Percentiles rank a stretch among this genome's conserved stretches.
Evolutionary conservation across 2,888 invertebrate genomes (phyloP).

Genomic region (Caenorhabditis angaria): DNA sequence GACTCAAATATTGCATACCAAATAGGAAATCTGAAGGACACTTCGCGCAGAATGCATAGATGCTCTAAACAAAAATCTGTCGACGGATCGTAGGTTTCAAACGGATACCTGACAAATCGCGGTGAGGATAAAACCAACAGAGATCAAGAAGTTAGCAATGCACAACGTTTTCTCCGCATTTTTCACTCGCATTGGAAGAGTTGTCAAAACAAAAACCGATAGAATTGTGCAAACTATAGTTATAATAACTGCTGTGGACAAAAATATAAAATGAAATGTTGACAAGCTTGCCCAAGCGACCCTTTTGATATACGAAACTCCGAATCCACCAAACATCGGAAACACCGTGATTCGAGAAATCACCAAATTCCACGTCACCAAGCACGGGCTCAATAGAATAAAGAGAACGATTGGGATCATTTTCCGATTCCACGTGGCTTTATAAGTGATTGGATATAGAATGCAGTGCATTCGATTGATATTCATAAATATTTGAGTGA

Average conservation of each 20-base stretch:
- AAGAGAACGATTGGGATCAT: background rate
- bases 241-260: constrained; percentile 15
- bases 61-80: too few species aligned
- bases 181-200: constrained; percentile 24
- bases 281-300: too few species aligned
- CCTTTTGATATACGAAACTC: too few species aligned
- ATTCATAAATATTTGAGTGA: constrained; percentile 24
- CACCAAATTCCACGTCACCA: constrained; percentile 16
- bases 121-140: constrained; percentile 9
- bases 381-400: constrained; percentile 6
- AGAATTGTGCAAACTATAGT: constrained; percentile 17
- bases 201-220: constrained; percentile 20
- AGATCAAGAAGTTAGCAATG: constrained; percentile 23
- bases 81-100: too few species aligned
- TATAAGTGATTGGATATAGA: constrained; percentile 7
- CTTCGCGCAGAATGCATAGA: too few species aligned
- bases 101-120: background rate
- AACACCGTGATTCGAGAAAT: background rate
- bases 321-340: too few species aligned
- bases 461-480: constrained; percentile 29
- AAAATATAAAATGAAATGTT: constrained; percentile 18
- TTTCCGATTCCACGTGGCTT: constrained; percentile 12
- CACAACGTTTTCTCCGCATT: constrained; percentile 25
- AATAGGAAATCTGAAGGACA: too few species aligned
- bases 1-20: too few species aligned